Evolutionary conservation across 2,113 vertebrate genomes (phyloP).

Genomic region (Colaptes auratus): DNA sequence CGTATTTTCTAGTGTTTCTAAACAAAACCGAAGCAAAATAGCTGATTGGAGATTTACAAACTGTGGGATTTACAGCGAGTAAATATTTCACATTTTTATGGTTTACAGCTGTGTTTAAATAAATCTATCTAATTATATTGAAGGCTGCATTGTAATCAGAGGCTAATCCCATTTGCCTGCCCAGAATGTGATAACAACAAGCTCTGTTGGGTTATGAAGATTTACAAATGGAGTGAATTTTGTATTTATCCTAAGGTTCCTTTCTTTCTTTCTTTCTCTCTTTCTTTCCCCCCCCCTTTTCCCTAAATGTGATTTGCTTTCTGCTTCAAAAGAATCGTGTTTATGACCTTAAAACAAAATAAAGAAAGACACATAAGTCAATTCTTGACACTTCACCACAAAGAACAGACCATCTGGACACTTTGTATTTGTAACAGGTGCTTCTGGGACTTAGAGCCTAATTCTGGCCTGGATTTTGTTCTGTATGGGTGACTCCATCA

Average conservation of each 20-base stretch:
- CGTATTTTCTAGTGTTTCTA: conserved; percentile 29
- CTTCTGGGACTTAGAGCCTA: conserved; percentile 79
- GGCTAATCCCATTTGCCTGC: conserved; percentile 60
- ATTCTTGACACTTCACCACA: conserved; percentile 74
- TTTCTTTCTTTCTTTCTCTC: background rate
- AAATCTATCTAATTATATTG: conserved; percentile 74
- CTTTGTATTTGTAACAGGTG: conserved; percentile 81
- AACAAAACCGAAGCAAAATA: conserved; percentile 47
- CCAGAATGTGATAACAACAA: conserved; percentile 42
- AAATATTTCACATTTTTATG: conserved; percentile 66
- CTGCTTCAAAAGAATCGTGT: conserved; percentile 60
- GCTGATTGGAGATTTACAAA: conserved; percentile 49
- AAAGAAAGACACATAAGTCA: conserved; percentile 78
- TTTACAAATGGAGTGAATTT: conserved; percentile 39
- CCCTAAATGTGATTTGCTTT: conserved; percentile 8
- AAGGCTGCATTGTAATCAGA: conserved; percentile 65
- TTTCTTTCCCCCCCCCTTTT: background rate
- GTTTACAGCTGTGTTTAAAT: conserved; percentile 78
- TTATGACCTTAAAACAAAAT: conserved; percentile 77
- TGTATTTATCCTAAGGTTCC: background rate
- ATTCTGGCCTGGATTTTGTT: conserved; percentile 78
- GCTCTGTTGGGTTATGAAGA: conserved; percentile 46
- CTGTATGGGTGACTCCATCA: conserved; percentile 80
- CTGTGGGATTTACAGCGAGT: conserved; percentile 37
- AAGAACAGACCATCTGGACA: conserved; percentile 80